Percentiles rank a stretch among this genome's conserved stretches.
phyloP scores from a whole-genome alignment of 2,888 invertebrate species.

The Lysandra bellargus region DNA sequence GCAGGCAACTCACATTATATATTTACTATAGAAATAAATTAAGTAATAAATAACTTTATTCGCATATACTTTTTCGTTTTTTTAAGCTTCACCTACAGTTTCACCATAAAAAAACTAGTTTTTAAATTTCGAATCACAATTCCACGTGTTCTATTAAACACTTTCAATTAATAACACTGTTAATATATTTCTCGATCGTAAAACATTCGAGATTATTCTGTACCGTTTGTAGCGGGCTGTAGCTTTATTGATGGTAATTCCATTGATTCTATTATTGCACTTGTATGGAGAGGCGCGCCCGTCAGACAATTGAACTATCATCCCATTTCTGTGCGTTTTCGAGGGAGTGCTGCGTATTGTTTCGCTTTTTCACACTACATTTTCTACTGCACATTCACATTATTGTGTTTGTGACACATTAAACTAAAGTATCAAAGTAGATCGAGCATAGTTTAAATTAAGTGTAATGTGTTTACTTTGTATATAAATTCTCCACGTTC shows the following conservation, averaged over 20 bases:
- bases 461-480: no score
- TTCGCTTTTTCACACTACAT: conserved; percentile 32
- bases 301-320: conserved; percentile 58
- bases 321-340: conserved; percentile 49
- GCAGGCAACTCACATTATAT: no score
- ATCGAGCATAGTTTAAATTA: neutral
- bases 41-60: no score
- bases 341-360: conserved; percentile 32
- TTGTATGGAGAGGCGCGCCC: conserved; percentile 31
- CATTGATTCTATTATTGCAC: conserved; percentile 29
- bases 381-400: conserved; percentile 35
- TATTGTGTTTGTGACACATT: conserved; percentile 34
- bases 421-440: conserved; percentile 26
- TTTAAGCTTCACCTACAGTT: no score
- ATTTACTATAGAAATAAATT: no score
- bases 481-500: no score
- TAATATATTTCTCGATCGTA: neutral
- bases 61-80: no score
- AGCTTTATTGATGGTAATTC: conserved; percentile 10
- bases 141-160: neutral
- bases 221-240: neutral
- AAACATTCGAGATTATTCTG: neutral
- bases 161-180: neutral
- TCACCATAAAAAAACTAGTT: neutral
- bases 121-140: neutral